A percentile compares a stretch with the other conserved stretches of the same genome.
Evolutionary conservation across 53 echinoderm and acorn worm genomes (phyloP).

Genomic region (Arbacia lixula): DNA sequence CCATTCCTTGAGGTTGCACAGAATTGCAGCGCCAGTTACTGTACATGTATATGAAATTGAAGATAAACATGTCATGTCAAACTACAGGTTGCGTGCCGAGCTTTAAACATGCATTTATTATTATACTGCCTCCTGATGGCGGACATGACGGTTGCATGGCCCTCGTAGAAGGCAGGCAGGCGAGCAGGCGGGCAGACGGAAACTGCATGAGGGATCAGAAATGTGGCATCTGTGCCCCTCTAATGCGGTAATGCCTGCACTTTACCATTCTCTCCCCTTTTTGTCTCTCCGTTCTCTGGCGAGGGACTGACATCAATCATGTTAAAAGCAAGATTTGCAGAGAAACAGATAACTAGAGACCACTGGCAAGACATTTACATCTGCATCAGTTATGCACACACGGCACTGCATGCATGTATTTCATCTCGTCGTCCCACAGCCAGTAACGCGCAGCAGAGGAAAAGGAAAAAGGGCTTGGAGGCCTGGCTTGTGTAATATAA

Average conservation of each 20-base stretch:
- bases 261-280: constrained; percentile 37
- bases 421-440: constrained; percentile 6
- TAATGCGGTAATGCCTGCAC: constrained; percentile 57
- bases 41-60: too few species aligned
- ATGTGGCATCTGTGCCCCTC: constrained; percentile 50
- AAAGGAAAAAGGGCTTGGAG: constrained; percentile 20
- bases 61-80: too few species aligned
- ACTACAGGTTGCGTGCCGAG: constrained; percentile 24
- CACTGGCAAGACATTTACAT: constrained; percentile 21
- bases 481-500: constrained; percentile 38
- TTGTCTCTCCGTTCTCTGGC: constrained; percentile 18
- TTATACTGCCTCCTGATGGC: background rate
- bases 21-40: too few species aligned
- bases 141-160: background rate
- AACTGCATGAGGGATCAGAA: constrained; percentile 38
- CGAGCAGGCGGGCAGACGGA: background rate
- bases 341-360: constrained; percentile 43
- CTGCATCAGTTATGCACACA: constrained; percentile 52
- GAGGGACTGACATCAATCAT: constrained; percentile 42
- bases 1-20: too few species aligned
- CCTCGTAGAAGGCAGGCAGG: too few species aligned
- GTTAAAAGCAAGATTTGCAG: constrained; percentile 53
- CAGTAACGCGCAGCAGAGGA: background rate
- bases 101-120: background rate
- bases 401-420: constrained; percentile 1